Percentiles rank a stretch among this genome's conserved stretches.
Conservation (phyloP, 2,113 vertebrate genomes). For the Tinamus guttatus region DNA sequence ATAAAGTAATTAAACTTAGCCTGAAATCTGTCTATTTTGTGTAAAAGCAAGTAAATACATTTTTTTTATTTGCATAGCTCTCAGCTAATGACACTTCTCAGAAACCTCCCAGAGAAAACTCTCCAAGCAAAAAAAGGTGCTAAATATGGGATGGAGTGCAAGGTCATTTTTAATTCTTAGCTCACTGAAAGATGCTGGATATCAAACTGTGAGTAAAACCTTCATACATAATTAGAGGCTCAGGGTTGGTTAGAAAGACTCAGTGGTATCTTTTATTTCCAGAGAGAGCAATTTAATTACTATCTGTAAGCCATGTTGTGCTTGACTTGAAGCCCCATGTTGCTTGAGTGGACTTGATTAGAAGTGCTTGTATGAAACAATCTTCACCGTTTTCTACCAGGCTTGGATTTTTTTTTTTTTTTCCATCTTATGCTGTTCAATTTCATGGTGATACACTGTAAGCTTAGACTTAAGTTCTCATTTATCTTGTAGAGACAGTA, state of each 20-base stretch:
- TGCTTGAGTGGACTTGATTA: not conserved
- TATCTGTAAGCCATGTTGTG: not conserved
- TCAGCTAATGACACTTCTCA: not conserved
- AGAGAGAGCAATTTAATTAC: constrained; percentile 39
- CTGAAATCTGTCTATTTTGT: not conserved
- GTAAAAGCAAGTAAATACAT: not conserved
- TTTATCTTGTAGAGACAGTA: not conserved
- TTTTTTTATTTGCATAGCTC: not conserved
- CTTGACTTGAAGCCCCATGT: not conserved
- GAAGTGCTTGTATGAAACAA: not conserved
- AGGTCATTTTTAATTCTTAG: not conserved
- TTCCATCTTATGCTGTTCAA: not conserved
- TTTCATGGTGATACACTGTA: not conserved
- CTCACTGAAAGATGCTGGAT: not conserved
- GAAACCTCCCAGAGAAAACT: not conserved
- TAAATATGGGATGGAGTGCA: not conserved
- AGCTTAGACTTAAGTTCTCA: not conserved
- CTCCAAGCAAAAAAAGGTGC: not conserved
- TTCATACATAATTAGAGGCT: constrained; percentile 6
- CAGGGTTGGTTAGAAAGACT: not conserved
- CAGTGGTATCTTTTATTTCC: not conserved
- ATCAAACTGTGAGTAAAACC: not conserved
- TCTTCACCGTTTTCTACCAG: not conserved
- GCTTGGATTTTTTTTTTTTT: not conserved
- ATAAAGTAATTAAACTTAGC: not conserved